Evolutionary conservation across 2,888 invertebrate genomes (phyloP).

Genomic region (Rapana venosa): DNA sequence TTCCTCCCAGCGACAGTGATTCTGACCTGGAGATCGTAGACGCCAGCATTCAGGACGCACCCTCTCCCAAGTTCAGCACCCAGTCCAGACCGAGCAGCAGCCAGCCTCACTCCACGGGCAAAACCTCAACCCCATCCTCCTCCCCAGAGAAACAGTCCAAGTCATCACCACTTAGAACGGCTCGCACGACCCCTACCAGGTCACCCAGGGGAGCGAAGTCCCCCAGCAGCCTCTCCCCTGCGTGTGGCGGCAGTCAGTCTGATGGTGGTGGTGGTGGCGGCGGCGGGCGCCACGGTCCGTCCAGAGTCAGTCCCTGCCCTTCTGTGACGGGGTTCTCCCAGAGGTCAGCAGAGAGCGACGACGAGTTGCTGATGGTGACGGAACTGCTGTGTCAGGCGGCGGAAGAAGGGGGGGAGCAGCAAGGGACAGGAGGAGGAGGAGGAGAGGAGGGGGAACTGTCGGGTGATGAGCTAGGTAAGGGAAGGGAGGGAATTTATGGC

Average conservation of each 20-base stretch:
- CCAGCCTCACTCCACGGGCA: not conserved
- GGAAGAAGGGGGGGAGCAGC: not conserved
- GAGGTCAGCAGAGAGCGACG: slow-evolving; percentile 8
- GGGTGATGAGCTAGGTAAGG: not conserved
- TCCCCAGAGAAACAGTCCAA: not conserved
- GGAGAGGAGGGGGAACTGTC: not conserved
- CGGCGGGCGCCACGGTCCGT: not conserved
- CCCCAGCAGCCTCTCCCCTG: not conserved
- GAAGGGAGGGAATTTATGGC: too few relatives aligned
- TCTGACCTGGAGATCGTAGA: slow-evolving; percentile 59
- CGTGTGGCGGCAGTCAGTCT: not conserved
- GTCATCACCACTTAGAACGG: not conserved
- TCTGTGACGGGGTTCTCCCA: not conserved
- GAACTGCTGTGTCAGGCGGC: not conserved
- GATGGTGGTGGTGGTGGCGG: too few relatives aligned
- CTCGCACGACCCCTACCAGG: not conserved
- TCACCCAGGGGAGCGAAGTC: not conserved
- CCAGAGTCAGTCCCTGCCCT: not conserved
- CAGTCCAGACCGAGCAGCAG: not conserved
- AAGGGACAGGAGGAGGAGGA: not conserved
- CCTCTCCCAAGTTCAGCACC: slow-evolving; percentile 50
- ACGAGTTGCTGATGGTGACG: not conserved
- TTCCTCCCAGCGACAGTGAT: slow-evolving; percentile 31
- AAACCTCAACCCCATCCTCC: not conserved
- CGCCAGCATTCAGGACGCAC: slow-evolving; percentile 54